Evolutionary conservation across 2,113 vertebrate species (phyloP).

Genomic region (Pteruthius melanotis): DNA sequence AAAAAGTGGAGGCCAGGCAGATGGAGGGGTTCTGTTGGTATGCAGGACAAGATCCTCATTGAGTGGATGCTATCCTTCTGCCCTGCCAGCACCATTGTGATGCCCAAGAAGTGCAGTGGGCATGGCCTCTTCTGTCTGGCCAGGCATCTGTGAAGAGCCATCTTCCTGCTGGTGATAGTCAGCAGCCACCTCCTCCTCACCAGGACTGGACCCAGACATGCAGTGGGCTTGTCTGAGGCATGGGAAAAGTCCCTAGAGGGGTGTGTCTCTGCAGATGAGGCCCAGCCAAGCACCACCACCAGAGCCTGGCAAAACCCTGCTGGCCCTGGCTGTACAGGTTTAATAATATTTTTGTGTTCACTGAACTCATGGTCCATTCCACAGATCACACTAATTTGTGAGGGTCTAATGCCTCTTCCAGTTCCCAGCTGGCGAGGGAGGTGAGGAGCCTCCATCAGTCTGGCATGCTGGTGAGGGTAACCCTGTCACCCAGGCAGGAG

Average conservation of each 20-base stretch:
- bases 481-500: neutral
- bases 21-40: neutral
- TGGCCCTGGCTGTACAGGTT: neutral
- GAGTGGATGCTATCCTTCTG: neutral
- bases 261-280: neutral
- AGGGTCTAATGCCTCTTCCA: neutral
- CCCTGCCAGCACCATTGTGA: rapidly evolving
- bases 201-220: neutral
- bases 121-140: neutral
- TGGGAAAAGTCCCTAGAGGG: neutral
- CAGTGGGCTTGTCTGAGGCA: neutral
- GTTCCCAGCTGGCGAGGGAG: rapidly evolving
- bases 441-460: neutral
- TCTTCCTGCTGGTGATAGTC: neutral
- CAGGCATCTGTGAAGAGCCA: neutral
- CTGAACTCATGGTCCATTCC: neutral
- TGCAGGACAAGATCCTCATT: neutral
- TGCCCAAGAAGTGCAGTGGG: neutral
- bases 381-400: rapidly evolving
- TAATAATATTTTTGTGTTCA: neutral
- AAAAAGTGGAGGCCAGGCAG: neutral
- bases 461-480: neutral
- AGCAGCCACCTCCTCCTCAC: neutral
- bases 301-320: neutral
- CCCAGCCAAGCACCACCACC: rapidly evolving